A percentile compares a stretch with the other conserved stretches of the same genome.
Evolutionary conservation across 2,797 vertebrate genomes (phyloP).

Genomic region (Notolabrus celidotus): DNA sequence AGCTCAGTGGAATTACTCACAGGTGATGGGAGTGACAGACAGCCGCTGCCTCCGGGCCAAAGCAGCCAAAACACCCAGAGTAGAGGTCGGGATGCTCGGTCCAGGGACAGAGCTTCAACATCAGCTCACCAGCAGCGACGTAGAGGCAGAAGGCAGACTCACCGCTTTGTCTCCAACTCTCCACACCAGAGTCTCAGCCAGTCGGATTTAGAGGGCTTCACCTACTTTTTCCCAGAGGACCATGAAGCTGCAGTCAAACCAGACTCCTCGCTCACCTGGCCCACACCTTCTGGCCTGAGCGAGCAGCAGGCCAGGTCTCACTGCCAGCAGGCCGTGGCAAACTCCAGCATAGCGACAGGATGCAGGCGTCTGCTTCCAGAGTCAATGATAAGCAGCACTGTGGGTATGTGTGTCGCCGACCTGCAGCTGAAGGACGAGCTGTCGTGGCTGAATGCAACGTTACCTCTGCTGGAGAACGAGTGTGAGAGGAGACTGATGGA

Average conservation of each 20-base stretch:
- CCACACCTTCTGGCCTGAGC: constrained; percentile 87
- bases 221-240: constrained; percentile 93
- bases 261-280: constrained; percentile 80
- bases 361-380: constrained; percentile 83
- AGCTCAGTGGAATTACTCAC: constrained; percentile 64
- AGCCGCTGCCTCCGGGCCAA: constrained; percentile 32
- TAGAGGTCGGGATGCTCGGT: constrained; percentile 18
- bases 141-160: constrained; percentile 76
- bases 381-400: constrained; percentile 50
- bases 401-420: constrained; percentile 89
- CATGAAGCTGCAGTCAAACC: constrained; percentile 73
- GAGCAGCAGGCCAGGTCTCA: constrained; percentile 69
- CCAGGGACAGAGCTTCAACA: constrained; percentile 24
- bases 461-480: constrained; percentile 92
- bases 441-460: constrained; percentile 83
- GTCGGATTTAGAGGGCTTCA: constrained; percentile 79
- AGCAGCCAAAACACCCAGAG: constrained; percentile 30
- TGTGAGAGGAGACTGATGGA: constrained; percentile 89
- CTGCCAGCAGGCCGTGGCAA: constrained; percentile 83
- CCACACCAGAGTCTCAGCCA: constrained; percentile 84
- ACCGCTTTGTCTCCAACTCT: constrained; percentile 70
- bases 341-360: constrained; percentile 85
- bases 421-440: constrained; percentile 90
- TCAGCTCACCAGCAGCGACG: constrained; percentile 24
- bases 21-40: constrained; percentile 63